A percentile compares a stretch with the other conserved stretches of the same genome.
phyloP scores from a whole-genome alignment of 2,888 invertebrate genomes.

The Polydrusus pterygomalis region DNA sequence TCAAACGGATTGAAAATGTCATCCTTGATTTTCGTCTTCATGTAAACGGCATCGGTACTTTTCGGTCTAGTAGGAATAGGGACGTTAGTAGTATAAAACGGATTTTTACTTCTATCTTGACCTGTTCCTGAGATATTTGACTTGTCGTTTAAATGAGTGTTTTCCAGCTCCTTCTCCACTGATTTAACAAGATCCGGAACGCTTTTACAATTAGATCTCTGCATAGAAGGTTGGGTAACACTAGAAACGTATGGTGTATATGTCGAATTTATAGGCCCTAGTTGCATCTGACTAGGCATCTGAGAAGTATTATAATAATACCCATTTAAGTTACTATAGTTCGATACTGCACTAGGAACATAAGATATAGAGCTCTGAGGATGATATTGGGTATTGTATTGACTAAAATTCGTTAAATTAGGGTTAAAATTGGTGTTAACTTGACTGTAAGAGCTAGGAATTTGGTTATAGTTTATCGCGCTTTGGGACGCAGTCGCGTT shows the following conservation, averaged over 20 bases:
- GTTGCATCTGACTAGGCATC: slow-evolving; percentile 25
- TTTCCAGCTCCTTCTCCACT: slow-evolving; percentile 79
- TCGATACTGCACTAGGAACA: slow-evolving; percentile 21
- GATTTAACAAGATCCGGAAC: slow-evolving; percentile 86
- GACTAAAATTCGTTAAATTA: slow-evolving; percentile 28
- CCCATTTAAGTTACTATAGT: slow-evolving; percentile 36
- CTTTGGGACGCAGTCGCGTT: slow-evolving; percentile 7
- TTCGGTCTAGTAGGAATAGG: slow-evolving; percentile 57
- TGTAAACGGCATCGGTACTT: slow-evolving; percentile 60
- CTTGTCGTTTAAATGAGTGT: slow-evolving; percentile 64
- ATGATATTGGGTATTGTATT: slow-evolving; percentile 33
- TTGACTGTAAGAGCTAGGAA: slow-evolving; percentile 41
- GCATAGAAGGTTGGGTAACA: slow-evolving; percentile 17
- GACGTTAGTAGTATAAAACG: slow-evolving; percentile 46
- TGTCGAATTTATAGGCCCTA: slow-evolving; percentile 4
- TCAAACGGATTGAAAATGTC: slow-evolving; percentile 59
- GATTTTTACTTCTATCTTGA: slow-evolving; percentile 32
- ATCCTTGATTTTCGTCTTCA: slow-evolving; percentile 59
- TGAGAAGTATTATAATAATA: slow-evolving; percentile 37
- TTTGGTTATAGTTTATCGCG: slow-evolving; percentile 16
- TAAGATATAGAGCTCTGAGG: slow-evolving; percentile 34
- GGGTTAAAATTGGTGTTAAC: slow-evolving; percentile 37
- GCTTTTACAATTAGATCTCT: slow-evolving; percentile 60
- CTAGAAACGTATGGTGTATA: slow-evolving; percentile 21
- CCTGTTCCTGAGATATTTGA: slow-evolving; percentile 31